Conservation (phyloP, 2,888 invertebrate genomes). For the Nasonia oneida region DNA sequence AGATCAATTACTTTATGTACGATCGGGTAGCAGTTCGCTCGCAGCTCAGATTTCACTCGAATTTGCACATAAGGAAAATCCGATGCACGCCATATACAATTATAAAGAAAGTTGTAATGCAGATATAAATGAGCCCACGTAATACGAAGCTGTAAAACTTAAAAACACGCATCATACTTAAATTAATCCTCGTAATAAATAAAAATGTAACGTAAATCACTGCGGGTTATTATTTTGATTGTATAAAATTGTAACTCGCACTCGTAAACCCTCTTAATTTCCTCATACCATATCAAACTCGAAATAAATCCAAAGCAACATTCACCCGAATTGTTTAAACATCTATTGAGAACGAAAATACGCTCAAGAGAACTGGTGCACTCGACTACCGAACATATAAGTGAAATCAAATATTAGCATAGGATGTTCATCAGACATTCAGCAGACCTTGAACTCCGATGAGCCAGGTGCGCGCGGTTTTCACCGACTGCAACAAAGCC, state of each 20-base stretch:
- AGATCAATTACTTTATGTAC: constrained; percentile 47
- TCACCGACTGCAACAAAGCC: constrained; percentile 12
- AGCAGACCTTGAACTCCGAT: constrained; percentile 54
- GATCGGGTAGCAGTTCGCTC: not conserved
- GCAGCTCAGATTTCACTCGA: constrained; percentile 47
- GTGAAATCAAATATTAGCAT: constrained; percentile 58
- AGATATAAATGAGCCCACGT: constrained; percentile 21
- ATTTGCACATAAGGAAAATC: constrained; percentile 40
- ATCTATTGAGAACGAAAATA: not conserved
- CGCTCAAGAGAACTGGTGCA: not conserved
- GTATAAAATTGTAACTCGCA: too few species aligned
- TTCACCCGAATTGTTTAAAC: too few species aligned
- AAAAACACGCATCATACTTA: not conserved
- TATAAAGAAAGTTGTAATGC: constrained; percentile 54
- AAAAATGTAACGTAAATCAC: not conserved
- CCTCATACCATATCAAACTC: not conserved
- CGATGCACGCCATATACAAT: constrained; percentile 25
- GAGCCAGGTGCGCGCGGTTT: constrained; percentile 42
- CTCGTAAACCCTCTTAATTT: not conserved
- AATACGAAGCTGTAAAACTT: not conserved
- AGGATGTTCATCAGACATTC: constrained; percentile 45
- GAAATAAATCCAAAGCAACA: too few species aligned
- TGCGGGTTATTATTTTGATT: not conserved
- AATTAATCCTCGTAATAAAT: not conserved
- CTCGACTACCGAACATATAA: not conserved